Base-by-base conservation (phyloP, 1,140 invertebrate species). In the Drosophila cardini region DNA sequence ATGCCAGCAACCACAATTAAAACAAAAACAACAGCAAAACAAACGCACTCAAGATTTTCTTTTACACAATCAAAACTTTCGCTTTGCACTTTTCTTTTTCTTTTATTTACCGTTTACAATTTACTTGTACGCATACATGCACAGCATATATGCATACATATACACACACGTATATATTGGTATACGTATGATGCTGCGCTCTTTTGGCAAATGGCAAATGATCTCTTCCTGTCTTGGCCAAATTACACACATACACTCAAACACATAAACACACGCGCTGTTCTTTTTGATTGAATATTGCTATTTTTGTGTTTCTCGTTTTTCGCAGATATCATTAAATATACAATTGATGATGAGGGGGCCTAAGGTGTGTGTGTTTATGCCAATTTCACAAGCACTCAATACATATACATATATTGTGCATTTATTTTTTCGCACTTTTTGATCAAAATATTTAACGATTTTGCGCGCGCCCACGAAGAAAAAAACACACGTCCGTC, bases 21-120 rank as follows among this genome's bases (percentile, higher is more conserved):
- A 26, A 21, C 10, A 43, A 63, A 64, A 32, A 63, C 8, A 56
- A 26, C n/a, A 50, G 38, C 48, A 56, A 71, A 62, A 38, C 18
- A 63, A 71, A 71, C 42, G 69, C 69, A 72, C 62, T 57, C 18
- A 48, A 71, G 69, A 80, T 80, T 79, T 65, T 62, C 15, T 56
- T 26, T 62, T 75, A 62, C 56, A 81, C 69, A 78, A 76, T 67
- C 62, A 38, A 56, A 82, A 86, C 83, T 86, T 86, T 86, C 83
- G 84, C 83, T 86, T 87, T 86, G 72, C 79, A 89, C 76, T 86
- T 86, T 86, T 86, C 83, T 83, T 86, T 76, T 71, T 68, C 76
- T 45, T 52, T 78, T 63, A 67, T 78, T 78, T 56, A 74, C 21
- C 65, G 58, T 65, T 76, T 43, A 50, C 72, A 57, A 26, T 63